These are phyloP conservation scores for Nomada hirtipes DNA, from an alignment of 2,888 invertebrate genomes.

Conservation along the genomic window DNA sequence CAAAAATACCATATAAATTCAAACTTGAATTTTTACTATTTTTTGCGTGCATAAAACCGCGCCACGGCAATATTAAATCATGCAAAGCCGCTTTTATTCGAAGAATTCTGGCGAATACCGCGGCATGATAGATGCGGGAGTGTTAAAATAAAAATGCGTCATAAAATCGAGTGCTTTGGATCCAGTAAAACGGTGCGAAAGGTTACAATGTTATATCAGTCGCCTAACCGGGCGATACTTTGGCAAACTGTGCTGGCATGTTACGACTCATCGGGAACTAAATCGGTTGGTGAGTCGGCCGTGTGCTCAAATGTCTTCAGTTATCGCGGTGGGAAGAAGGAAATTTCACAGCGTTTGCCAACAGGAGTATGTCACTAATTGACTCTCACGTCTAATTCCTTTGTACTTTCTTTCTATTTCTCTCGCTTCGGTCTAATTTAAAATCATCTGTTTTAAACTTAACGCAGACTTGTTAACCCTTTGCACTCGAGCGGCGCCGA, in stretches of 20 bases:
- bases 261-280: slow-evolving; percentile 41
- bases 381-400: slow-evolving; percentile 27
- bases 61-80: background rate
- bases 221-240: slow-evolving; percentile 39
- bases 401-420: background rate
- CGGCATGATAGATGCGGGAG: slow-evolving; percentile 3
- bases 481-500: no score
- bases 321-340: background rate
- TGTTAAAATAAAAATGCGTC: slow-evolving; percentile 20
- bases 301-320: slow-evolving; percentile 39
- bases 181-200: background rate
- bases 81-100: background rate
- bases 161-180: slow-evolving; percentile 4
- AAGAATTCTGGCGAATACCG: background rate
- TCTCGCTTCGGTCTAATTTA: background rate
- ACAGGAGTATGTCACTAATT: slow-evolving; percentile 38
- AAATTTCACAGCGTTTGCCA: slow-evolving; percentile 29
- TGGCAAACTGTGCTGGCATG: slow-evolving; percentile 52
- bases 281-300: slow-evolving; percentile 43
- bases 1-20: no score
- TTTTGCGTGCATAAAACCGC: background rate
- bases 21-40: no score
- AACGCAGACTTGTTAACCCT: background rate
- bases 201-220: background rate
- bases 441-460: background rate